Evolutionary conservation across 2,113 vertebrate genomes (phyloP).

Genomic region (Aptenodytes forsteri): DNA sequence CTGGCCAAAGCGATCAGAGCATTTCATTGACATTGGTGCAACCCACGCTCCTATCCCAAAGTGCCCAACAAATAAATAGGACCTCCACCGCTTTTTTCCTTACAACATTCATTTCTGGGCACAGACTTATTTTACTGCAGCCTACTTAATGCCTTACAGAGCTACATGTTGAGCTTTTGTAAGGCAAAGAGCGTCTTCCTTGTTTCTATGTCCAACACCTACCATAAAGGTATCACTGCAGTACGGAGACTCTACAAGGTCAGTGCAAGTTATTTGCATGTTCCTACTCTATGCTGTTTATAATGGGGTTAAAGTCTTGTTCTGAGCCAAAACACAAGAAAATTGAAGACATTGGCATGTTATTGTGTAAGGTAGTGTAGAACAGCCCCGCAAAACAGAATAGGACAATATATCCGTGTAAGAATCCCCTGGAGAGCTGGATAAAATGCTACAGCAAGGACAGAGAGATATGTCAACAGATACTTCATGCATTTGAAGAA

Average conservation of each 20-base stretch:
- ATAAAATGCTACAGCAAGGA: background rate
- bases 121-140: background rate
- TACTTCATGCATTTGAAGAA: background rate
- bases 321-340: background rate
- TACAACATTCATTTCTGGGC: background rate
- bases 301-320: background rate
- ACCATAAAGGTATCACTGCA: background rate
- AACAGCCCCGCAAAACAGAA: background rate
- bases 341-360: background rate
- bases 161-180: background rate
- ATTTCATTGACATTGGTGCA: background rate
- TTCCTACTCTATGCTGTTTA: background rate
- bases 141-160: background rate
- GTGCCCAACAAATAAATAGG: background rate
- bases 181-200: background rate
- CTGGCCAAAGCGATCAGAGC: background rate
- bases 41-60: background rate
- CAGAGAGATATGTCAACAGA: background rate
- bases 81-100: background rate
- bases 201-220: background rate
- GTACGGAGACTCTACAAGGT: background rate
- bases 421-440: background rate
- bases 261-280: background rate
- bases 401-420: background rate
- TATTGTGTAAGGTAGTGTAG: background rate